Conservation (phyloP, 2,888 invertebrate genomes). For the Cantharis lateralis region DNA sequence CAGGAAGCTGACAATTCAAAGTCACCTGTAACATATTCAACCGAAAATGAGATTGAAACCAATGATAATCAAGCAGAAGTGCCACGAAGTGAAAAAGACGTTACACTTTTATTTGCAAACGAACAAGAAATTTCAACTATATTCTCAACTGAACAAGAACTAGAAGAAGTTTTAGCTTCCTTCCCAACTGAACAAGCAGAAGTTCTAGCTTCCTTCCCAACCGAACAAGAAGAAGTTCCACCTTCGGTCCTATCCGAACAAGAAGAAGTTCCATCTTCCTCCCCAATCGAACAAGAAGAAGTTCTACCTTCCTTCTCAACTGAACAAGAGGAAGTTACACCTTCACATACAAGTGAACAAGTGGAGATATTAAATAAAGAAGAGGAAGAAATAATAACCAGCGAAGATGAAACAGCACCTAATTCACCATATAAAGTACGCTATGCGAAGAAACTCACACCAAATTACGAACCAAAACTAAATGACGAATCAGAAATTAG, state of each 20-base stretch:
- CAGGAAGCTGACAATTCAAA: slow-evolving; percentile 10
- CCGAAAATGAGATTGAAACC: slow-evolving; percentile 10
- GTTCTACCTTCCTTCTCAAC: neutral
- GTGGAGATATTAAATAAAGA: neutral
- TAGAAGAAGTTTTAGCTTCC: neutral
- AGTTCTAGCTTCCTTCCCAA: neutral
- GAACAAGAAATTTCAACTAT: neutral
- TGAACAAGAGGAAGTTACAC: neutral
- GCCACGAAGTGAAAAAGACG: neutral
- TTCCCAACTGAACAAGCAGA: neutral
- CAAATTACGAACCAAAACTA: neutral
- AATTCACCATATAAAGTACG: slow-evolving; percentile 5
- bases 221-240: neutral
- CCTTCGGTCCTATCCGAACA: neutral
- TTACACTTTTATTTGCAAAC: neutral
- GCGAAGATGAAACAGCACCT: neutral
- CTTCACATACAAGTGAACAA: neutral
- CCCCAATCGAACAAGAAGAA: neutral
- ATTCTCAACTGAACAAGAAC: neutral
- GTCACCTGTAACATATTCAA: slow-evolving; percentile 32
- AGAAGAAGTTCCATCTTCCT: neutral
- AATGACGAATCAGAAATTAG: slow-evolving; percentile 4
- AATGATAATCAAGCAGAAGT: neutral
- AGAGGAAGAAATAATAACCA: neutral
- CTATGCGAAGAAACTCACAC: neutral